phyloP scores from a whole-genome alignment of 2,797 vertebrate genomes.

The Cetoscarus ocellatus region DNA sequence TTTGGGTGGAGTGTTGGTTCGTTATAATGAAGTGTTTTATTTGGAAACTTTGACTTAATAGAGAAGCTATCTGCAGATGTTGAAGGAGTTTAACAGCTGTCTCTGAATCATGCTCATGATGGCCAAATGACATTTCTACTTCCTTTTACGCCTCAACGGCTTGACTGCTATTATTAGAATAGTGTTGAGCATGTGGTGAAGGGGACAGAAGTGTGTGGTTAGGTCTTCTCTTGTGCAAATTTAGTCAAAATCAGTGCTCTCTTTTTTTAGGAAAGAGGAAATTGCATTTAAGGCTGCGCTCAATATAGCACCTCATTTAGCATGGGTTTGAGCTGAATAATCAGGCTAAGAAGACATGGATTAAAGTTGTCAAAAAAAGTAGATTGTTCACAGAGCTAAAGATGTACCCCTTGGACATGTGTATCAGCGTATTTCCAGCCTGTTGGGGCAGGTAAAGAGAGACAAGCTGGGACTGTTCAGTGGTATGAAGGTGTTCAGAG shows the following conservation, averaged over 20 bases:
- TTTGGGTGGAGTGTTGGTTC: neutral
- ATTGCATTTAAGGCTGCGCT: neutral
- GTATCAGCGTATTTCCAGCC: constrained; percentile 12
- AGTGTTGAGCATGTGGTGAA: neutral
- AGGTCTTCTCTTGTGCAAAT: neutral
- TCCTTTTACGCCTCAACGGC: constrained; percentile 22
- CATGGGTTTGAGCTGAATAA: neutral
- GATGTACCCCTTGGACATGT: neutral
- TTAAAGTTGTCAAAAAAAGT: neutral
- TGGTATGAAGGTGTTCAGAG: constrained; percentile 68
- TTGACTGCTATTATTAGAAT: constrained; percentile 24
- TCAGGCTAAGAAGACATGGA: neutral
- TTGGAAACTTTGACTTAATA: constrained; percentile 4
- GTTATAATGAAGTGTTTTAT: neutral
- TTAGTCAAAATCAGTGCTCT: neutral
- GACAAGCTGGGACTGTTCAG: constrained; percentile 65
- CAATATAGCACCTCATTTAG: neutral
- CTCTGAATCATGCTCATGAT: constrained; percentile 38
- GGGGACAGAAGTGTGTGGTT: neutral
- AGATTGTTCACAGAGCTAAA: neutral
- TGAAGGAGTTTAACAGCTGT: constrained; percentile 37
- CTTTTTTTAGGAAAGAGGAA: neutral
- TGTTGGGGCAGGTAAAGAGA: constrained; percentile 62
- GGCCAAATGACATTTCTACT: constrained; percentile 40
- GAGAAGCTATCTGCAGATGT: constrained; percentile 39